phyloP scores from a whole-genome alignment of 2,113 vertebrate species.

The Ceyx melanurus region DNA sequence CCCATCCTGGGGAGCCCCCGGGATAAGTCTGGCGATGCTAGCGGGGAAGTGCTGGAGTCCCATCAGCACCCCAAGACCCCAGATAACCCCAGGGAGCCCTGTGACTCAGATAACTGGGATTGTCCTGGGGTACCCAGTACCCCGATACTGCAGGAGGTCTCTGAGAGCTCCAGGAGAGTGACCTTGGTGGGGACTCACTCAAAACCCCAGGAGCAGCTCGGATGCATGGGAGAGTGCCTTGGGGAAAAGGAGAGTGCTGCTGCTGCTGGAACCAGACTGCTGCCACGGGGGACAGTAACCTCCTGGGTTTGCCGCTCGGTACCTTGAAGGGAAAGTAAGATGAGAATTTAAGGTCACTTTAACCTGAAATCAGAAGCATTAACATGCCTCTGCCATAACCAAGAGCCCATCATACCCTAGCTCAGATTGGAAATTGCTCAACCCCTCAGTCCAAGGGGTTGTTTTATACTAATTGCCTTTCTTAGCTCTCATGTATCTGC shows the following conservation, averaged over 20 bases:
- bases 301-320: not conserved
- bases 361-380: not conserved
- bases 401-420: rapidly evolving
- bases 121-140: not conserved
- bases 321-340: rapidly evolving
- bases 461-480: rapidly evolving
- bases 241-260: not conserved
- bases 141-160: not conserved
- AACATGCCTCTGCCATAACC: rapidly evolving
- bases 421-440: not conserved
- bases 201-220: not conserved
- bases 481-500: rapidly evolving
- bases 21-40: not conserved
- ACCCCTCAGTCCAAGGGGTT: not conserved
- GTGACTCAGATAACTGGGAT: not conserved
- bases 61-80: not conserved
- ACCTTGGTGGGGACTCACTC: no score
- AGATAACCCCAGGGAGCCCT: not conserved
- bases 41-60: not conserved
- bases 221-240: rapidly evolving
- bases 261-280: not conserved
- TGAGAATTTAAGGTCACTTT: rapidly evolving
- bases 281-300: rapidly evolving
- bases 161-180: not conserved
- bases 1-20: not conserved